Evolutionary conservation across 2,888 invertebrate genomes (phyloP).

Genomic region (Stenotaenia linearis): DNA sequence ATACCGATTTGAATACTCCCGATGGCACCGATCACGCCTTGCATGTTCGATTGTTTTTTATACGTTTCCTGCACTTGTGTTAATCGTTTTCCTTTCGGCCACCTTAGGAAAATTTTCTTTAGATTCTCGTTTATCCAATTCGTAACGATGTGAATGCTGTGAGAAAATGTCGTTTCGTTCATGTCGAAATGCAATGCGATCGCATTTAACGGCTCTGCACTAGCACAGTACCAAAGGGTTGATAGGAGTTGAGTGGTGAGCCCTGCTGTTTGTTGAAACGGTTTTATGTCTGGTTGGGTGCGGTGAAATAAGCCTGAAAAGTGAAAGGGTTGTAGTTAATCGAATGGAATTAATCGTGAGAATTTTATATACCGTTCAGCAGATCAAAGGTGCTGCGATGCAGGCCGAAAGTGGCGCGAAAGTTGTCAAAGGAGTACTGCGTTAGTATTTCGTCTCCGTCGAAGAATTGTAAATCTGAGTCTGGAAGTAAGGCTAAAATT

Average conservation of each 20-base stretch:
- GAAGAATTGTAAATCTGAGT: neutral
- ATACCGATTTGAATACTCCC: neutral
- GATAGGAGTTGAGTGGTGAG: neutral
- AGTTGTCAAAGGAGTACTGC: neutral
- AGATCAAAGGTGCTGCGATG: neutral
- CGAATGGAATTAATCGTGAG: neutral
- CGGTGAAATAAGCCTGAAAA: neutral
- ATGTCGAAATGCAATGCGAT: neutral
- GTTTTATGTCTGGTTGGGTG: neutral
- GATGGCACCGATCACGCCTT: neutral
- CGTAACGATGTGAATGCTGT: neutral
- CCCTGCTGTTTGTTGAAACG: neutral
- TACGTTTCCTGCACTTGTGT: neutral
- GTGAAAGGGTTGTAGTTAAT: neutral
- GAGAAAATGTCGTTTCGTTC: neutral
- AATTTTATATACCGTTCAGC: neutral
- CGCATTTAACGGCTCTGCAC: neutral
- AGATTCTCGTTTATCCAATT: neutral
- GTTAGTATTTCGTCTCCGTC: neutral
- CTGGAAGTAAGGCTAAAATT: neutral
- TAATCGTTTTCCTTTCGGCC: neutral
- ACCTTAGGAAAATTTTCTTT: neutral
- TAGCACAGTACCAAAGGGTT: neutral
- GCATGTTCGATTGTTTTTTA: neutral
- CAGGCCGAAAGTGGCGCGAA: neutral